Evolutionary conservation across 2,797 vertebrate species (phyloP).

Genomic region (Sebastes oblongus): DNA sequence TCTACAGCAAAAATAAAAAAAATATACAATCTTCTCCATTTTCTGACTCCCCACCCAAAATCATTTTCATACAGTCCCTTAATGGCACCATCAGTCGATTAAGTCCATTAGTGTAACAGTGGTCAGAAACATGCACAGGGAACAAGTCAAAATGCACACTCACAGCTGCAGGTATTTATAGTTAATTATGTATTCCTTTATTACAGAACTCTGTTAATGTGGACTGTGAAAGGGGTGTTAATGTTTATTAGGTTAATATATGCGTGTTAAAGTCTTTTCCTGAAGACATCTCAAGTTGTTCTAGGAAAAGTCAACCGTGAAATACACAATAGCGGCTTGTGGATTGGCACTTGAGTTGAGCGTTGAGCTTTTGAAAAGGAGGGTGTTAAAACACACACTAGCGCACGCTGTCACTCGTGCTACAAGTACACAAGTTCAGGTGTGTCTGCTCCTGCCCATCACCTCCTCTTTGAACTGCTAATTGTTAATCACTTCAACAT

Average conservation of each 20-base stretch:
- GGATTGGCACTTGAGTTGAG: conserved; percentile 21
- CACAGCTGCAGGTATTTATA: not conserved
- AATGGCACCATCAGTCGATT: not conserved
- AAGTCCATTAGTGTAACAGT: not conserved
- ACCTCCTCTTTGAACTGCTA: conserved; percentile 61
- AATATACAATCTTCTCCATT: too few relatives aligned
- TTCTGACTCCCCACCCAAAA: not conserved
- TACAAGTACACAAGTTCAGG: conserved; percentile 21
- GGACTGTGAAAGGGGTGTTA: not conserved
- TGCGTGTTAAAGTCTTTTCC: not conserved
- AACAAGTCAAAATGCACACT: not conserved
- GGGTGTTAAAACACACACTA: conserved; percentile 61
- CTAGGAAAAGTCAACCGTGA: conserved; percentile 11
- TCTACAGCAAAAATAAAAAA: not conserved
- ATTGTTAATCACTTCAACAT: conserved; percentile 65
- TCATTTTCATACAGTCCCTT: not conserved
- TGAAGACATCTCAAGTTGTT: not conserved
- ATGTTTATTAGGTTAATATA: conserved; percentile 8
- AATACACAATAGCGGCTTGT: not conserved
- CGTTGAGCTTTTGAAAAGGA: conserved; percentile 18
- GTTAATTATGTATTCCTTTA: not conserved
- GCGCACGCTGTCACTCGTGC: conserved; percentile 11
- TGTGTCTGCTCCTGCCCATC: conserved; percentile 18
- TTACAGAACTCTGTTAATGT: not conserved
- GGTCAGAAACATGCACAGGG: not conserved